Conservation (phyloP, 2,113 vertebrate genomes). For the Amphilophus citrinellus region DNA sequence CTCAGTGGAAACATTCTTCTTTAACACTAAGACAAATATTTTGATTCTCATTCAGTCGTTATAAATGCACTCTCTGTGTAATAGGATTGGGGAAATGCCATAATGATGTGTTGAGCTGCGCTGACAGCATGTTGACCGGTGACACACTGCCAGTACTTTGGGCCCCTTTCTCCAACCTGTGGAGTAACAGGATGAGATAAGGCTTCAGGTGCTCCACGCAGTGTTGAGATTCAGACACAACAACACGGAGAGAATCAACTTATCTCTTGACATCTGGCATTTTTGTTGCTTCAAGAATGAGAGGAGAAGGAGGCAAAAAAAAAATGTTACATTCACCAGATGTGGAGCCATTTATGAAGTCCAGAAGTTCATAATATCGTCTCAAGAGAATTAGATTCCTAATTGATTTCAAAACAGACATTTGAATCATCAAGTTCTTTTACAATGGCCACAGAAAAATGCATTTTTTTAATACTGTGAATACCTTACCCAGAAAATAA, state of each 20-base stretch:
- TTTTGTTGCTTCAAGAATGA: not conserved
- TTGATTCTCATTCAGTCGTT: slow-evolving; percentile 21
- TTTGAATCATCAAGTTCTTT: not conserved
- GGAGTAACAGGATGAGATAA: slow-evolving; percentile 35
- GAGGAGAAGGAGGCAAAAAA: not conserved
- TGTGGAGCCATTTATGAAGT: not conserved
- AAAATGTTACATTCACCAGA: slow-evolving; percentile 14
- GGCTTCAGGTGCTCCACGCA: slow-evolving; percentile 47
- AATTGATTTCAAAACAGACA: not conserved
- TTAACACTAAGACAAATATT: slow-evolving; percentile 47
- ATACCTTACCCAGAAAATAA: too few relatives aligned
- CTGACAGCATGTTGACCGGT: slow-evolving; percentile 30
- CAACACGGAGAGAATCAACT: slow-evolving; percentile 17
- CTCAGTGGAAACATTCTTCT: slow-evolving; percentile 41
- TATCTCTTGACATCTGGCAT: slow-evolving; percentile 19
- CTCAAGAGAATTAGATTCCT: not conserved
- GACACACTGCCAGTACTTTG: not conserved
- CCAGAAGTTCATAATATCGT: too few relatives aligned
- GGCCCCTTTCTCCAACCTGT: not conserved
- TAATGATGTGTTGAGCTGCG: slow-evolving; percentile 19
- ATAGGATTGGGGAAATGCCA: slow-evolving; percentile 42
- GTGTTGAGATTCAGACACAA: slow-evolving; percentile 49
- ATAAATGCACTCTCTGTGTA: slow-evolving; percentile 25
- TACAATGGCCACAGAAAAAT: not conserved
- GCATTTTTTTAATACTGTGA: not conserved